A percentile compares a stretch with the other conserved stretches of the same genome.
These are phyloP conservation scores for Portevinia maculata DNA, from an alignment of 2,888 invertebrate species.

Conservation along the genomic window DNA sequence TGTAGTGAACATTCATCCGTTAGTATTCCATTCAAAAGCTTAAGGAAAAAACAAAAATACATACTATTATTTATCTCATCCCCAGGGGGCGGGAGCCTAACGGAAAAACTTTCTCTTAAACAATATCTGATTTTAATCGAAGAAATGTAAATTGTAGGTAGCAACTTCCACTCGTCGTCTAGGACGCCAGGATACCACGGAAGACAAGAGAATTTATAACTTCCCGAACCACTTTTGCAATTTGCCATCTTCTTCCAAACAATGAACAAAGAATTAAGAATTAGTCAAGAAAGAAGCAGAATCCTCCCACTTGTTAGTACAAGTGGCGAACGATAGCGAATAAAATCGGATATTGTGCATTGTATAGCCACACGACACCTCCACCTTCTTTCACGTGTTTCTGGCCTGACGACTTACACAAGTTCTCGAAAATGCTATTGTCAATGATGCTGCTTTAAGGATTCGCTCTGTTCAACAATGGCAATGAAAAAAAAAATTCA, in stretches of 20 bases:
- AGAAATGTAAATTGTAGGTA: conserved; percentile 54
- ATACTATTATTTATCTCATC: conserved; percentile 57
- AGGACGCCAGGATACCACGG: neutral
- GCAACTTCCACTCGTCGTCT: conserved; percentile 12
- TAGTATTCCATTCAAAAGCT: neutral
- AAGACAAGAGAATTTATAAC: conserved; percentile 52
- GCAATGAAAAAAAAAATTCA: conserved; percentile 49
- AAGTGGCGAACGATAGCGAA: conserved; percentile 27
- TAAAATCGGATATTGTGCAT: conserved; percentile 49
- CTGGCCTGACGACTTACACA: conserved; percentile 48
- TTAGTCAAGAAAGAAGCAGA: conserved; percentile 45
- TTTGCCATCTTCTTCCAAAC: conserved; percentile 59
- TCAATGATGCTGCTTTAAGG: conserved; percentile 32
- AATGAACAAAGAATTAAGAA: conserved; percentile 35
- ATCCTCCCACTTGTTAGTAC: conserved; percentile 56
- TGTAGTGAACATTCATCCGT: neutral
- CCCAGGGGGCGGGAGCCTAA: conserved; percentile 19
- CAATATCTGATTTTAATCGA: conserved; percentile 64
- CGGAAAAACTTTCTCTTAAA: conserved; percentile 37
- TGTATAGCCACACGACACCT: conserved; percentile 32
- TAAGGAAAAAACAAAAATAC: conserved; percentile 4
- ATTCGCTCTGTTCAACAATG: conserved; percentile 48
- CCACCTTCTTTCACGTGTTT: neutral
- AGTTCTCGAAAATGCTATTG: conserved; percentile 11
- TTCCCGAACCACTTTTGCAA: conserved; percentile 59